These are phyloP conservation scores for Philotrypesis tridentata DNA, from an alignment of 1,140 invertebrate genomes.

Conservation along the genomic window DNA sequence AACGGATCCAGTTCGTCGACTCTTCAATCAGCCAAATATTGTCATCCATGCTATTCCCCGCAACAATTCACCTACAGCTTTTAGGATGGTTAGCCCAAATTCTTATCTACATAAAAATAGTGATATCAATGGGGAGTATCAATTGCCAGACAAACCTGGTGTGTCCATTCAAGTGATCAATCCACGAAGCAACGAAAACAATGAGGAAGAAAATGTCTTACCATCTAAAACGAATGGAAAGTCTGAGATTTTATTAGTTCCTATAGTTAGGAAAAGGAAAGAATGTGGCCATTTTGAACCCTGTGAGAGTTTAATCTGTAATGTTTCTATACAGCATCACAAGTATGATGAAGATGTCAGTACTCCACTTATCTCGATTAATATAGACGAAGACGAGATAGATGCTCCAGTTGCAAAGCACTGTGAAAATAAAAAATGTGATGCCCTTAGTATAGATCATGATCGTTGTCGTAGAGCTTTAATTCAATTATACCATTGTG, in stretches of 20 bases:
- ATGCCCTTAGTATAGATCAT: slow-evolving; percentile 69
- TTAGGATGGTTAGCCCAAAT: slow-evolving; percentile 28
- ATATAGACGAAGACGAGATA: slow-evolving; percentile 64
- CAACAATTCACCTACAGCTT: slow-evolving; percentile 22
- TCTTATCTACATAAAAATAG: slow-evolving; percentile 42
- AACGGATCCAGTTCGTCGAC: slow-evolving; percentile 64
- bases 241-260: slow-evolving; percentile 65
- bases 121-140: slow-evolving; percentile 42
- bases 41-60: slow-evolving; percentile 61
- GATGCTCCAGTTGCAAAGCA: slow-evolving; percentile 64
- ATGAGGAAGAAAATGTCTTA: slow-evolving; percentile 57
- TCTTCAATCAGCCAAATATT: slow-evolving; percentile 68
- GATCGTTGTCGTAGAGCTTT: slow-evolving; percentile 64
- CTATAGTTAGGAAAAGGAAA: slow-evolving; percentile 59
- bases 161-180: slow-evolving; percentile 52
- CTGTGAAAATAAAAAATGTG: slow-evolving; percentile 62
- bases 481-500: slow-evolving; percentile 60
- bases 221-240: slow-evolving; percentile 66
- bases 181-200: slow-evolving; percentile 38
- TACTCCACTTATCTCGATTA: slow-evolving; percentile 62
- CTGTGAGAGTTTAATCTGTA: slow-evolving; percentile 67
- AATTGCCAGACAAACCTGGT: slow-evolving; percentile 53
- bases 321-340: slow-evolving; percentile 64
- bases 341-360: slow-evolving; percentile 58
- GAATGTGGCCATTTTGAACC: slow-evolving; percentile 65